Evolutionary conservation across 2,888 invertebrate species (phyloP).

Genomic region (Trichogramma dendrolimi): DNA sequence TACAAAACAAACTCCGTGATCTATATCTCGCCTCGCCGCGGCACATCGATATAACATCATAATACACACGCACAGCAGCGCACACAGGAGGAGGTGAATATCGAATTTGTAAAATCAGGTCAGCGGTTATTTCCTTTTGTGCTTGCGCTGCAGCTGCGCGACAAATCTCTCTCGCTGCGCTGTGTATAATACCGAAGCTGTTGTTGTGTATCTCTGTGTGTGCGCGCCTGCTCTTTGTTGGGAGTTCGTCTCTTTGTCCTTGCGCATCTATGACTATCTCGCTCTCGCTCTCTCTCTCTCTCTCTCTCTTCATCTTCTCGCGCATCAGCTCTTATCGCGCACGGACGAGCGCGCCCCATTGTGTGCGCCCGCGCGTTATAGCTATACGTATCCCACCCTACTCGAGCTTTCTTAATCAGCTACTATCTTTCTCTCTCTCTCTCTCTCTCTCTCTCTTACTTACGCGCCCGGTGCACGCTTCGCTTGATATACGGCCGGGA

Average conservation of each 20-base stretch:
- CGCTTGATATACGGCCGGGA: no score
- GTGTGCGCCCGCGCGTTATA: no score
- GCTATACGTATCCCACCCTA: neutral
- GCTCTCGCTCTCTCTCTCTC: slow-evolving; percentile 7
- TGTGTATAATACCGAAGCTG: neutral
- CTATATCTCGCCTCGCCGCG: no score
- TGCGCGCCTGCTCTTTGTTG: no score
- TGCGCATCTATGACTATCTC: neutral
- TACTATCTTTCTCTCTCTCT: slow-evolving; percentile 1
- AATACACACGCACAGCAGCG: no score
- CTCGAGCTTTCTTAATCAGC: slow-evolving; percentile 20
- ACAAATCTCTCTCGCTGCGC: slow-evolving; percentile 16
- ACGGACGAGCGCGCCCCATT: no score
- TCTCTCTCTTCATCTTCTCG: slow-evolving; percentile 1
- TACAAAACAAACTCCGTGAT: no score
- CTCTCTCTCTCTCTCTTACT: slow-evolving; percentile 6
- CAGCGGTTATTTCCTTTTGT: slow-evolving; percentile 17
- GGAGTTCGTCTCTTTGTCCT: no score
- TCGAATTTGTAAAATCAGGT: slow-evolving; percentile 23
- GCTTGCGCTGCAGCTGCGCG: slow-evolving; percentile 1
- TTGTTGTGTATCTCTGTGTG: neutral
- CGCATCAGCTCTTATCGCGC: neutral
- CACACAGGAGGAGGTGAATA: slow-evolving; percentile 24
- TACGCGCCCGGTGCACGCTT: neutral
- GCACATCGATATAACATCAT: no score